Evolutionary conservation across 2,113 vertebrate genomes (phyloP).

Genomic region (Balaenoptera acutorostrata): DNA sequence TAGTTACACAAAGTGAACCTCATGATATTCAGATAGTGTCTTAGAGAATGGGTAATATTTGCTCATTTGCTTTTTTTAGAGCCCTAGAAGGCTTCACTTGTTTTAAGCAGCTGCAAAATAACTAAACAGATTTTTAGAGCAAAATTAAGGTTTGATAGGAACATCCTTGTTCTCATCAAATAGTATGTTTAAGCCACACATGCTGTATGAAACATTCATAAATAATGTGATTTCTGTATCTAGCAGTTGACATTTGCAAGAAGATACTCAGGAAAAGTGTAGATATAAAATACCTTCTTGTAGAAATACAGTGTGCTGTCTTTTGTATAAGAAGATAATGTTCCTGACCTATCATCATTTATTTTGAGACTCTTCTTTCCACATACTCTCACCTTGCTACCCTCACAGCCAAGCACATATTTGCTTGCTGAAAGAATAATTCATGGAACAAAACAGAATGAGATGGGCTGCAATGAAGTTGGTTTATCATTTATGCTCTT

Average conservation of each 20-base stretch:
- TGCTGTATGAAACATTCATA: conserved; percentile 15
- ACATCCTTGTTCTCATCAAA: conserved; percentile 39
- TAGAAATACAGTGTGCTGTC: neutral
- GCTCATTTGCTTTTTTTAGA: conserved; percentile 20
- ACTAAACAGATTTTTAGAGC: conserved; percentile 36
- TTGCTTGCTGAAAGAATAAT: neutral
- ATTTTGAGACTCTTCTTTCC: neutral
- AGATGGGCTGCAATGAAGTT: neutral
- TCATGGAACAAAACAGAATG: neutral
- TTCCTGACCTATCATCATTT: neutral
- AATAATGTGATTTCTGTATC: conserved; percentile 1
- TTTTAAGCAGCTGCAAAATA: conserved; percentile 51
- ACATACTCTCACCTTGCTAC: neutral
- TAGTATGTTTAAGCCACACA: neutral
- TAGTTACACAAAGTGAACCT: neutral
- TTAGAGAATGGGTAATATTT: neutral
- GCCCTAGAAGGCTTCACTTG: neutral
- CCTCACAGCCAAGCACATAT: neutral
- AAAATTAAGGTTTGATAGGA: conserved; percentile 36
- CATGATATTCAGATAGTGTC: neutral
- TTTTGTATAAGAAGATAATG: neutral
- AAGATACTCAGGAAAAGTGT: neutral
- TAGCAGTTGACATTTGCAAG: conserved; percentile 24
- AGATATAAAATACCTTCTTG: neutral
- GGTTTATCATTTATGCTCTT: conserved; percentile 29